Base-by-base conservation (phyloP, 2,113 vertebrate species). In the Erinaceus europaeus region DNA sequence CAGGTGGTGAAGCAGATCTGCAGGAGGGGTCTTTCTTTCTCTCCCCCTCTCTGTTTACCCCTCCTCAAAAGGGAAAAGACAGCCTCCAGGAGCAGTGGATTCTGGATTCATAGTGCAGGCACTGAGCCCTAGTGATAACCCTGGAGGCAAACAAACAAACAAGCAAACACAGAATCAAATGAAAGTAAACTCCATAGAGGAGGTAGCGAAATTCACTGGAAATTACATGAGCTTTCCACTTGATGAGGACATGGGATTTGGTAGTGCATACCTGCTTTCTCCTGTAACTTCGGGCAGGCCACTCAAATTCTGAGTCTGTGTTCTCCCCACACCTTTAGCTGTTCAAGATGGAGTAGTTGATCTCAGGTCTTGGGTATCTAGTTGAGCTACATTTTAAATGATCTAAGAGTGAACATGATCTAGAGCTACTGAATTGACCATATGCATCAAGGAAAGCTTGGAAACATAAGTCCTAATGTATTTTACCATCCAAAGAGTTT, bases 371-470 rank as follows among this genome's bases (percentile, higher is more conserved):
- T 84, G 34, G 9, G 34, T 57, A n/a, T 10, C 38, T 68, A 50
- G 74, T 23, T 32, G 21, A 80, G 61, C 27, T 89, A 1, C 52
- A 81, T 44, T 85, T 82, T 87, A 86, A 84, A 53, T 80, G 21
- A 77, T 52, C 11, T 46, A 64, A 86, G n/a, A 12, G 32, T 38
- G 6, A 46, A 11, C 21, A 84, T 78, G 67, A 69, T 61, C 21
- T 74, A 38, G 64, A 57, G 12, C 18, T 55, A 73, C 12, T 64
- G 29, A 9, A 40, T 84, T 53, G 87, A 15, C 71, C 12, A 12
- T 3, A 13, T 25, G 64, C 64, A 8, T n/a, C 32, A 52, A 18
- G 25, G 71, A 57, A 57, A 72, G 27, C 38, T 57, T 50, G 34
- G 12, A 85, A 81, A 82, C 7, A 50, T 50, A 29, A 46, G 10